A percentile compares a stretch with the other conserved stretches of the same genome.
Evolutionary conservation across 2,888 invertebrate genomes (phyloP).

Genomic region (Laspeyria flexula): DNA sequence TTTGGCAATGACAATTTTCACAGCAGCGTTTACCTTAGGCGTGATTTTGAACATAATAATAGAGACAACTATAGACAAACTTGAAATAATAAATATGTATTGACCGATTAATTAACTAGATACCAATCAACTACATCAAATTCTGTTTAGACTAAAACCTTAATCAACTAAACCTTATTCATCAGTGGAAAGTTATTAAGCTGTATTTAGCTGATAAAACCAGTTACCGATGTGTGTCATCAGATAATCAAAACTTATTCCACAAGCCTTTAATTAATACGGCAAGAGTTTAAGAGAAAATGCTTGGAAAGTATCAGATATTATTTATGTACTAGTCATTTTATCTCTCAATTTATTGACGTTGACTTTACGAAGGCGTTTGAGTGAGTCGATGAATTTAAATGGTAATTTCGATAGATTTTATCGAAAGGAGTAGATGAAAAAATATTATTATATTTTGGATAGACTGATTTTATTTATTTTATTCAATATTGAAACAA

Average conservation of each 20-base stretch:
- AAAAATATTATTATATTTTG: conserved; percentile 5
- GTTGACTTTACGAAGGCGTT: conserved; percentile 27
- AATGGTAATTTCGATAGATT: conserved; percentile 33
- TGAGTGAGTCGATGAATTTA: conserved; percentile 31
- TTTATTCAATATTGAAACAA: no score
- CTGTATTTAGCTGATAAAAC: conserved; percentile 10
- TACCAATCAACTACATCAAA: not conserved
- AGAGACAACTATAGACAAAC: no score
- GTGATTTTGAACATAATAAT: no score
- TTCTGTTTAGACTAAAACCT: not conserved
- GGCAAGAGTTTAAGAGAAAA: conserved; percentile 4
- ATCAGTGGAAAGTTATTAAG: conserved; percentile 1
- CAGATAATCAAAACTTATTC: conserved; percentile 32
- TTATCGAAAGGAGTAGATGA: conserved; percentile 10
- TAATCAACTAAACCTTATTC: not conserved
- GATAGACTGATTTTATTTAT: no score
- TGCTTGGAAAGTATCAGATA: conserved; percentile 7
- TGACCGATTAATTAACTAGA: not conserved
- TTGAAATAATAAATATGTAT: no score
- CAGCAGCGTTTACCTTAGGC: no score
- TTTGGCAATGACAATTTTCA: no score
- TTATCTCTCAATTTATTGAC: conserved; percentile 37
- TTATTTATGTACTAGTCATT: conserved; percentile 30
- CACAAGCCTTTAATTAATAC: conserved; percentile 32
- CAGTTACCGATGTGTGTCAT: conserved; percentile 38